Conservation (phyloP, 2,888 invertebrate species). For the Dyspetes luteomarginatus region DNA sequence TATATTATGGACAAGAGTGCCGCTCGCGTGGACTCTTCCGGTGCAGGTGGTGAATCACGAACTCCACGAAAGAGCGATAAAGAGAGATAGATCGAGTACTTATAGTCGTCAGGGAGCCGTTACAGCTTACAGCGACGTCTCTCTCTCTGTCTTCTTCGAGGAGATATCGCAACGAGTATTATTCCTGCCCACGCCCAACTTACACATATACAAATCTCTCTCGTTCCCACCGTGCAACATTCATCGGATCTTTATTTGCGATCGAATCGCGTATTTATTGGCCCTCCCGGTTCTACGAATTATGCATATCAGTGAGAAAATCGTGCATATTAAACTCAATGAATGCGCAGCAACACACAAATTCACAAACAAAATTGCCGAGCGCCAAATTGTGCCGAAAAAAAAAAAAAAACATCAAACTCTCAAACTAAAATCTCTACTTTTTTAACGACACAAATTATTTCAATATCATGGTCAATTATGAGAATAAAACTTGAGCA, state of each 20-base stretch:
- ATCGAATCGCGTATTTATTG: constrained; percentile 60
- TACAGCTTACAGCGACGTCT: constrained; percentile 12
- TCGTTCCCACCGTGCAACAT: constrained; percentile 48
- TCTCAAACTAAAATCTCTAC: not conserved
- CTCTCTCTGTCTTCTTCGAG: constrained; percentile 29
- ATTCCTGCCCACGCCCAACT: constrained; percentile 56
- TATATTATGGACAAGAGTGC: constrained; percentile 30
- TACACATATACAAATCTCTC: constrained; percentile 27
- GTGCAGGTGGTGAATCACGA: constrained; percentile 61
- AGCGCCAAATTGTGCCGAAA: not conserved
- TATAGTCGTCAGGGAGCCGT: constrained; percentile 46
- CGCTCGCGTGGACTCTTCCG: constrained; percentile 44
- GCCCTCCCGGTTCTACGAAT: constrained; percentile 49
- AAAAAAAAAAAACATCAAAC: not conserved
- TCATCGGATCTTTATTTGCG: constrained; percentile 57
- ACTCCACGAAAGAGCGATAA: constrained; percentile 32
- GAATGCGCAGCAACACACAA: constrained; percentile 22
- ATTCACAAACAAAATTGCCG: constrained; percentile 11
- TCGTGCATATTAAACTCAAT: constrained; percentile 50
- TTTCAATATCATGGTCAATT: too few species aligned
- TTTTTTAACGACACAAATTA: too few species aligned
- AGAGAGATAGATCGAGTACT: constrained; percentile 7
- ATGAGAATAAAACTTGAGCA: too few species aligned
- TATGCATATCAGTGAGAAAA: constrained; percentile 41
- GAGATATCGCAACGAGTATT: constrained; percentile 49